Evolutionary conservation across 2,888 invertebrate genomes (phyloP), one percentile per base, ranked within the genome.

Genomic region (Troilus luridus): DNA sequence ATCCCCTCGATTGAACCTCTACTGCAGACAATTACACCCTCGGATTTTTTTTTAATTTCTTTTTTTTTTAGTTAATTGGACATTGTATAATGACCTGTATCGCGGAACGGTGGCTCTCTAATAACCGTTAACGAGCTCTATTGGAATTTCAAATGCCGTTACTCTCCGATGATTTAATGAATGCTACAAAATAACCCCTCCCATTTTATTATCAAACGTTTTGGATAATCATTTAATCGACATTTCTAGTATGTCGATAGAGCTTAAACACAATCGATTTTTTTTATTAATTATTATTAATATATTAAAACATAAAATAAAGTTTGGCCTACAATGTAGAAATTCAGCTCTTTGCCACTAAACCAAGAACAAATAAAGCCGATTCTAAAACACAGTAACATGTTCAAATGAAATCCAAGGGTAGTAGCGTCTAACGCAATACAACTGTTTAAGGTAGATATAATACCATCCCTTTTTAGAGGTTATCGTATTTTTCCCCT

Each of bases 11-110:
- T 77, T 77, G 72, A 77, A 77, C 72, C 72, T 77, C 72, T 41
- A 77, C 72, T 77, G 72, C 72, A 77, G 72, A 77, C 72, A 77
- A 77, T 77, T 77, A 77, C 72, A 77, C 41, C 41, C 72, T 7
- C 17, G 17, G 41, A 14, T 77, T 41, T 77, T 64, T 77, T 19
- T 72, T 27, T 59, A 12, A 12, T 77, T 67, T 27, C 24, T 67
- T 67, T 67, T 27, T 77, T 77, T 77, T 77, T 77, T 41, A 77
- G 72, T 77, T 77, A 77, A 77, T 77, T 77, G 72, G 72, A 77
- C 41, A 24, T 77, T 41, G 72, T 77, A 77, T 77, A 77, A 77
- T 77, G 72, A 77, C 17, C 17, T 41, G 72, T 77, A 77, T 77
- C 72, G 72, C 17, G 8, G 24, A 41, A 3, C 19, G 64, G 9